Percentiles rank a stretch among this genome's conserved stretches.
Conservation (phyloP, 2,888 invertebrate genomes). For the Phyllotreta cruciferae region DNA sequence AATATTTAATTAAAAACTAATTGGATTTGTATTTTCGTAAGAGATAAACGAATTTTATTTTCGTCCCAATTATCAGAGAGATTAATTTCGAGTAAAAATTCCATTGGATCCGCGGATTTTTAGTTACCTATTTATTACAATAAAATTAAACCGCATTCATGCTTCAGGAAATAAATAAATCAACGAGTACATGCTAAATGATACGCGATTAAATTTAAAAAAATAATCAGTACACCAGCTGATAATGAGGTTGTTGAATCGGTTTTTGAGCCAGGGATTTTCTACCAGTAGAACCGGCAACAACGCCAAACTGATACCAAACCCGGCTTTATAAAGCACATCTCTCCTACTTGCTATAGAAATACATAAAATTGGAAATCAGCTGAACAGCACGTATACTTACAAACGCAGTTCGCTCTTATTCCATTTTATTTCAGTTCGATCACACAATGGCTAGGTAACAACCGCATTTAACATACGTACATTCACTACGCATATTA, state of each 20-base stretch:
- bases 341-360: constrained; percentile 19
- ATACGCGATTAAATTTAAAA: background rate
- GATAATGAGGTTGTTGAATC: background rate
- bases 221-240: background rate
- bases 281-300: constrained; percentile 1
- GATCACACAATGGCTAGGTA: constrained; percentile 34
- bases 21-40: no score
- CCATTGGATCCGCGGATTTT: no score
- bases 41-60: no score
- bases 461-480: background rate
- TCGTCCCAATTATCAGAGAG: no score
- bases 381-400: constrained; percentile 22
- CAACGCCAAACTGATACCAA: constrained; percentile 15
- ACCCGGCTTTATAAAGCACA: constrained; percentile 23
- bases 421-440: background rate
- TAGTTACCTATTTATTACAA: no score
- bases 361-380: constrained; percentile 34
- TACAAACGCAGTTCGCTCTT: constrained; percentile 5
- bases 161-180: no score
- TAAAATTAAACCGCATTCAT: no score
- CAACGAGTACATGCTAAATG: no score
- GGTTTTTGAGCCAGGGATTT: background rate
- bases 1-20: no score
- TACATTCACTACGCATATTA: background rate
- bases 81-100: no score